These are phyloP conservation scores for Protonemura montana DNA, from an alignment of 2,888 invertebrate genomes.

Conservation along the genomic window DNA sequence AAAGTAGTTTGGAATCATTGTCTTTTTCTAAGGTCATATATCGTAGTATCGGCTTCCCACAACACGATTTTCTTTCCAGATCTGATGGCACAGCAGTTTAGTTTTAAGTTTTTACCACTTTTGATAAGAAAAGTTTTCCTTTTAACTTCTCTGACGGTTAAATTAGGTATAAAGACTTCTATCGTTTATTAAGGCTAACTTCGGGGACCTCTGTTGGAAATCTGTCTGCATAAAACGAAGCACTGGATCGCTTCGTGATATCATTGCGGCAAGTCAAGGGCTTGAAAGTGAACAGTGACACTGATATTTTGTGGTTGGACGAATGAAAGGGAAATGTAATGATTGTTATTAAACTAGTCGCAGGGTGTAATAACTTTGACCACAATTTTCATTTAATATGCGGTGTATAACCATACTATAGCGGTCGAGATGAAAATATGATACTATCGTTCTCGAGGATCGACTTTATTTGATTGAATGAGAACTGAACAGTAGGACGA, in stretches of 20 bases:
- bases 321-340: slow-evolving; percentile 12
- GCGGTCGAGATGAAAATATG: neutral
- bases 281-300: slow-evolving; percentile 4
- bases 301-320: neutral
- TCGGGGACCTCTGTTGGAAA: neutral
- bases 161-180: neutral
- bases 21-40: neutral
- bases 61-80: neutral
- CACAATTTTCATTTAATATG: neutral
- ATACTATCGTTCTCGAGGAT: neutral
- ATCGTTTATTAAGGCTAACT: neutral
- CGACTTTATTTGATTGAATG: slow-evolving; percentile 12
- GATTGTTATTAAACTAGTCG: neutral
- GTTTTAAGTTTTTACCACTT: neutral
- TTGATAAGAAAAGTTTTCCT: neutral
- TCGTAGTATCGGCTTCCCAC: neutral
- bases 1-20: neutral
- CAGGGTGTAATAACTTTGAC: slow-evolving; percentile 7
- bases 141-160: neutral
- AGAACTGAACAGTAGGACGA: neutral
- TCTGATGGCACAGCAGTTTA: neutral
- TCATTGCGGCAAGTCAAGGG: neutral
- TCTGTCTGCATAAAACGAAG: neutral
- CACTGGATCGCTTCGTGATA: too few relatives aligned
- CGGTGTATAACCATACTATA: neutral